Evolutionary conservation across 1,140 invertebrate species (phyloP), one percentile per base, ranked within the genome.

Genomic region (Lysiphlebus fabarum): DNA sequence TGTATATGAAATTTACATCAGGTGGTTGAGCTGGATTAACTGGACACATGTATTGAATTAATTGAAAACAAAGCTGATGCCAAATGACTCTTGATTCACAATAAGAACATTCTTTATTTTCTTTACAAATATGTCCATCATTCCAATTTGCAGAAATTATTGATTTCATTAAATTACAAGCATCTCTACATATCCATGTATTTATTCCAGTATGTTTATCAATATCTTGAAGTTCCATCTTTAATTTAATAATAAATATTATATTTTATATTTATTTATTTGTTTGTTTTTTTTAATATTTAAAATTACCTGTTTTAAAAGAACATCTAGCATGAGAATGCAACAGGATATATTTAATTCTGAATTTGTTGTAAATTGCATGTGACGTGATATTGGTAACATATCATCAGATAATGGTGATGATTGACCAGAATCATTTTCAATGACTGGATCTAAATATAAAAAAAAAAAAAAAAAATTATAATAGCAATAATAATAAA

Each of bases 291-390:
- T n/a, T n/a, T n/a, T n/a, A n/a, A n/a, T n/a, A n/a, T n/a, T n/a
- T n/a, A n/a, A n/a, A n/a, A n/a, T n/a, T 63, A 93, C 90, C 83
- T 99, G 96, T 82, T 96, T 96, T 5, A 97, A 78, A 41, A 97
- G 77, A 62, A 98, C 89, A 75, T 99, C 96, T 55, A 98, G 80
- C 95, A 98, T 98, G 4, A 98, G 84, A 62, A 98, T 93, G 74
- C 93, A 97, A 70, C 95, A 97, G 5, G 91, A 92, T 7, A 98
- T 79, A 73, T 91, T 91, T 38, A 90, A 81, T 66, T 90, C 88
- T 14, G 83, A 80, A 63, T 87, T 85, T 0, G 82, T 83, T 37
- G 83, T 82, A 62, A 86, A 85, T 70, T 85, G 83, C 17, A 81
- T 82, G 63, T 83, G 83, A 53, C 81, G 77, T n/a, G 80, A 81